Conservation (phyloP, 2,797 vertebrate species). For the Falco concolor region DNA sequence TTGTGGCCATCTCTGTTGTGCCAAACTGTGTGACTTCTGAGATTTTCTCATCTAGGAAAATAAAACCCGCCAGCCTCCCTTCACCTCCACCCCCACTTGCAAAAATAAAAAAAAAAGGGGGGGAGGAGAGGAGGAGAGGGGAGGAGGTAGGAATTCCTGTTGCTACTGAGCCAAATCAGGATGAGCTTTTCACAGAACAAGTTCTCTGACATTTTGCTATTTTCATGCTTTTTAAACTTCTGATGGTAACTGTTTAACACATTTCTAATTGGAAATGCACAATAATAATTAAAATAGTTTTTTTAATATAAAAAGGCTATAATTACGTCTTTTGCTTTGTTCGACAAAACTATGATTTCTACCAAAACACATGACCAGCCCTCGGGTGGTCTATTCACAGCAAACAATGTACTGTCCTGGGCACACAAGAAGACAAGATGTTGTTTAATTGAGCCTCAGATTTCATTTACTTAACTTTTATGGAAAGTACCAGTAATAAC, state of each 20-base stretch:
- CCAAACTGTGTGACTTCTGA: background rate
- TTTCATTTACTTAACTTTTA: slow-evolving; percentile 40
- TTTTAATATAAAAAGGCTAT: slow-evolving; percentile 37
- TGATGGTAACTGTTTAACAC: slow-evolving; percentile 16
- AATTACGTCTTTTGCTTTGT: slow-evolving; percentile 53
- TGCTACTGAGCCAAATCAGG: background rate
- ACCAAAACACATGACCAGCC: slow-evolving; percentile 63
- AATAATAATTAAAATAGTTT: slow-evolving; percentile 34
- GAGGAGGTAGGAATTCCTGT: background rate
- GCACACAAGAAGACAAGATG: slow-evolving; percentile 40
- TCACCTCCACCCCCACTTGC: too few species aligned
- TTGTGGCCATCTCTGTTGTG: background rate
- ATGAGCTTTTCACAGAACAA: background rate
- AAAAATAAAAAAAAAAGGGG: rapidly evolving
- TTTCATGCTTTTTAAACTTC: slow-evolving; percentile 5
- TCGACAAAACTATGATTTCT: slow-evolving; percentile 57
- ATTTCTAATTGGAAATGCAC: slow-evolving; percentile 36
- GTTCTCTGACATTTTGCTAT: background rate
- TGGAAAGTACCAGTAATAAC: slow-evolving; percentile 22
- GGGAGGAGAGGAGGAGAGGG: rapidly evolving
- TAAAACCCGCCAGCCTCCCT: background rate
- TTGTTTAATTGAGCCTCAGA: slow-evolving; percentile 30
- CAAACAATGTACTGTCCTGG: slow-evolving; percentile 57
- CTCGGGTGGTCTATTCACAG: slow-evolving; percentile 62
- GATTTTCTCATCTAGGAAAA: background rate